Evolutionary conservation across 2,888 invertebrate species (phyloP).

Genomic region (Tipula confusa): DNA sequence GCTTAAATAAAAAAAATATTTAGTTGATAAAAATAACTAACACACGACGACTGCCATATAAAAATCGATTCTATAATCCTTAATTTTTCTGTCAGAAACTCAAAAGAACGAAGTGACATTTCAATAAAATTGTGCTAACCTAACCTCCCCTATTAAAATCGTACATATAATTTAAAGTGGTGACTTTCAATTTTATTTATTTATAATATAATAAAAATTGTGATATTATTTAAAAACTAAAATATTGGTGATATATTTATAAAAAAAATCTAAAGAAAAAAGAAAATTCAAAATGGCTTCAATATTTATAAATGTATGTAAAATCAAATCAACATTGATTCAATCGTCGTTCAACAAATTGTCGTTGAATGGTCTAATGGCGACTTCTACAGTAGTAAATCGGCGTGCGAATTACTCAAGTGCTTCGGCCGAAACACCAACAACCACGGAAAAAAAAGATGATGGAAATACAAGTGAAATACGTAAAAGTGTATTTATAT

Average conservation of each 20-base stretch:
- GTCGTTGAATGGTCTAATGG: neutral
- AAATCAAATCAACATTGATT: neutral
- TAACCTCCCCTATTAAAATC: too few relatives aligned
- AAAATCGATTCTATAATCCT: neutral
- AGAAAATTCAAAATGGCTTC: constrained; percentile 29
- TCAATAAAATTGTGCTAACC: too few relatives aligned
- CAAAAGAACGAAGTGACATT: neutral
- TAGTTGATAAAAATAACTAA: neutral
- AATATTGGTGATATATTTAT: neutral
- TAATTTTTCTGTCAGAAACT: neutral
- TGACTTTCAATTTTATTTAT: neutral
- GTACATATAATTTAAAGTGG: neutral
- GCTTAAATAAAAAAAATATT: neutral
- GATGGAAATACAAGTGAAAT: constrained; percentile 49
- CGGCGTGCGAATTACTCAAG: neutral
- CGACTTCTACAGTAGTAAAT: neutral
- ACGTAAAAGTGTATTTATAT: constrained; percentile 84
- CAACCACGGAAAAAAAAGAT: constrained; percentile 36
- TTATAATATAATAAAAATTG: neutral
- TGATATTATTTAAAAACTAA: neutral
- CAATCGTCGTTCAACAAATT: neutral
- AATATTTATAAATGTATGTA: neutral
- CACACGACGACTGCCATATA: neutral
- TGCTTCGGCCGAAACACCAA: constrained; percentile 44
- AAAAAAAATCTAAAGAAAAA: neutral